These are phyloP conservation scores for Gila robusta DNA, from an alignment of 2,797 vertebrate species.

Conservation along the genomic window DNA sequence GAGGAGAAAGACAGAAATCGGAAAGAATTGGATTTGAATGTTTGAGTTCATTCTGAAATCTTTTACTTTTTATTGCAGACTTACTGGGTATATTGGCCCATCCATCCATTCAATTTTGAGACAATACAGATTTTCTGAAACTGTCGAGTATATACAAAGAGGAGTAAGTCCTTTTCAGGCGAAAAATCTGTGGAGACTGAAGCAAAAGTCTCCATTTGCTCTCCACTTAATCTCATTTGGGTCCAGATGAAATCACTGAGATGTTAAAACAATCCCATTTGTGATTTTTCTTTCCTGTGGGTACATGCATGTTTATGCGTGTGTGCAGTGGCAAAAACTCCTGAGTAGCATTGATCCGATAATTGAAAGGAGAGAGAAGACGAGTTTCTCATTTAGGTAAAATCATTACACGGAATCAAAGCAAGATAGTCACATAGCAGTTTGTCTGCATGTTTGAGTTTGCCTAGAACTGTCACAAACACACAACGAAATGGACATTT, in stretches of 20 bases:
- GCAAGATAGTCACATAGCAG: not conserved
- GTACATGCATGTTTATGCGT: not conserved
- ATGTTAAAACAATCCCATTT: not conserved
- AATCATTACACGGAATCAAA: constrained; percentile 65
- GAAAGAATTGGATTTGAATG: not conserved
- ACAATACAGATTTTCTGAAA: not conserved
- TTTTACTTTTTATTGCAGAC: not conserved
- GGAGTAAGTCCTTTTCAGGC: not conserved
- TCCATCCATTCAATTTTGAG: not conserved
- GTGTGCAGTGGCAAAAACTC: constrained; percentile 2
- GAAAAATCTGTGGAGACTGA: not conserved
- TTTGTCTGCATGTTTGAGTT: not conserved
- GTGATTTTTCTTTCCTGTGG: not conserved
- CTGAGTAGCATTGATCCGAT: constrained; percentile 67
- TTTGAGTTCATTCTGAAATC: not conserved
- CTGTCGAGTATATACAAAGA: not conserved
- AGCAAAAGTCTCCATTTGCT: not conserved
- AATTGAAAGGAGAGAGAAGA: constrained; percentile 65
- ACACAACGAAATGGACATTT: not conserved
- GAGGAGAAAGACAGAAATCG: not conserved
- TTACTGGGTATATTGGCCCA: not conserved
- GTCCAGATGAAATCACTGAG: not conserved
- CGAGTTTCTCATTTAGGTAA: constrained; percentile 73
- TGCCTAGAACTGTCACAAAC: not conserved
- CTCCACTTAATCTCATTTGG: not conserved